Conservation (phyloP, 2,797 vertebrate species). For the Thunnus albacares region DNA sequence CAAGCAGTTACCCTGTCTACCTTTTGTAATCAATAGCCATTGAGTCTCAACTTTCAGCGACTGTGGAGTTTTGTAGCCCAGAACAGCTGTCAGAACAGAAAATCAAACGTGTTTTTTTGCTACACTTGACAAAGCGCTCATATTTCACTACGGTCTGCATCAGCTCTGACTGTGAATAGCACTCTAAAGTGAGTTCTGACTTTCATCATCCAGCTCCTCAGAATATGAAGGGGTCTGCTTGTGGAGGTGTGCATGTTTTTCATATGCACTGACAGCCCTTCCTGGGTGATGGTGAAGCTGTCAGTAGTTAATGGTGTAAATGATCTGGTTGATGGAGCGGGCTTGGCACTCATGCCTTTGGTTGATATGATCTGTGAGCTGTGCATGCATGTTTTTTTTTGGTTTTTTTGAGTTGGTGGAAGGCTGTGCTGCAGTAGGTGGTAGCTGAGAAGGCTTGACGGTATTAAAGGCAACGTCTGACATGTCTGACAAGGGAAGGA, state of each 20-base stretch:
- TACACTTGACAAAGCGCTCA: slow-evolving; percentile 53
- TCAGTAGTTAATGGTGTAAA: slow-evolving; percentile 49
- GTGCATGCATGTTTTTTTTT: slow-evolving; percentile 3
- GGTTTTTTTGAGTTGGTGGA: slow-evolving; percentile 2
- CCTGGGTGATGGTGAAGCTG: slow-evolving; percentile 41
- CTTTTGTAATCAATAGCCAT: slow-evolving; percentile 78
- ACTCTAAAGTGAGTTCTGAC: slow-evolving; percentile 27
- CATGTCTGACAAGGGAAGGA: not conserved
- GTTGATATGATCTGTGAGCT: slow-evolving; percentile 48
- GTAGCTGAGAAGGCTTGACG: not conserved
- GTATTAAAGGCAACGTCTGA: not conserved
- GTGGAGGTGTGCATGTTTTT: slow-evolving; percentile 40
- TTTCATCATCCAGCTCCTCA: slow-evolving; percentile 34
- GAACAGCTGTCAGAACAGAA: slow-evolving; percentile 76
- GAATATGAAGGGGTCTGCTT: slow-evolving; percentile 22
- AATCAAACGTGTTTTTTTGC: slow-evolving; percentile 49
- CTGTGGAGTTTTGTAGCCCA: slow-evolving; percentile 37
- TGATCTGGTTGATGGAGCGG: slow-evolving; percentile 45
- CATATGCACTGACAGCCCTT: slow-evolving; percentile 38
- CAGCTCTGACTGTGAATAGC: slow-evolving; percentile 46
- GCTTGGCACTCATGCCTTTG: slow-evolving; percentile 39
- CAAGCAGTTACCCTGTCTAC: slow-evolving; percentile 60
- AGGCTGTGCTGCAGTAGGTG: slow-evolving; percentile 3
- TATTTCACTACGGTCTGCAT: slow-evolving; percentile 56
- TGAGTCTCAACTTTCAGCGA: slow-evolving; percentile 73